Evolutionary conservation across 2,888 invertebrate species (phyloP).

Genomic region (Argyresthia goedartella): DNA sequence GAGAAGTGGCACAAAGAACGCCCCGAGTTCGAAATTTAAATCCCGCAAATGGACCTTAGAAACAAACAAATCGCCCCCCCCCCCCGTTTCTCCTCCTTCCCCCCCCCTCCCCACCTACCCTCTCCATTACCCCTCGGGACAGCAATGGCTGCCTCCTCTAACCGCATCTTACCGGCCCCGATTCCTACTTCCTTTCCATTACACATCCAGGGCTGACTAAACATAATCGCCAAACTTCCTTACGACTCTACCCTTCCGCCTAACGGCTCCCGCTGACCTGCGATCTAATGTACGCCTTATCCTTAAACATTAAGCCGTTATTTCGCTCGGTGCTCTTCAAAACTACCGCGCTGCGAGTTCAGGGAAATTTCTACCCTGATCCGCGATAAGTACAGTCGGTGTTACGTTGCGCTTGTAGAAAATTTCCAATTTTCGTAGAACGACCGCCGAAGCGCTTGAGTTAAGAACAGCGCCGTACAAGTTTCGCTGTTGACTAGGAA

Average conservation of each 20-base stretch:
- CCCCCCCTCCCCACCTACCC: too few species aligned
- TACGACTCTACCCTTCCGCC: conserved; percentile 68
- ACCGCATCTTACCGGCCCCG: background rate
- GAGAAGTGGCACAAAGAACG: conserved; percentile 3
- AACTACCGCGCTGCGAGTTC: background rate
- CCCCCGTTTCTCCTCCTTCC: background rate
- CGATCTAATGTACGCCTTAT: conserved; percentile 36
- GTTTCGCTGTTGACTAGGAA: conserved; percentile 59
- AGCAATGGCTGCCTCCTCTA: background rate
- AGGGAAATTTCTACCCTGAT: background rate
- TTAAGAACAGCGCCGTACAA: conserved; percentile 63
- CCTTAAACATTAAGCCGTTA: background rate
- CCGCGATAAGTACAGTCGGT: conserved; percentile 7
- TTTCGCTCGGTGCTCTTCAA: background rate
- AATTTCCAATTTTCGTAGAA: conserved; percentile 64
- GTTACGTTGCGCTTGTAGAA: conserved; percentile 17
- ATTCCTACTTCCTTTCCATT: conserved; percentile 68
- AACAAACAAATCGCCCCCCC: background rate
- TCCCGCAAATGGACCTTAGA: background rate
- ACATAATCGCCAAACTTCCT: conserved; percentile 71
- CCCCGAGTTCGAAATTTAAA: background rate
- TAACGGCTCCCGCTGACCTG: conserved; percentile 30
- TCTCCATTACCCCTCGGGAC: background rate
- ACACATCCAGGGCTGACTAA: conserved; percentile 61
- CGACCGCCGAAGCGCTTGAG: conserved; percentile 62